These are phyloP conservation scores for Acheta domesticus DNA, from an alignment of 2,888 invertebrate species.

Conservation along the genomic window DNA sequence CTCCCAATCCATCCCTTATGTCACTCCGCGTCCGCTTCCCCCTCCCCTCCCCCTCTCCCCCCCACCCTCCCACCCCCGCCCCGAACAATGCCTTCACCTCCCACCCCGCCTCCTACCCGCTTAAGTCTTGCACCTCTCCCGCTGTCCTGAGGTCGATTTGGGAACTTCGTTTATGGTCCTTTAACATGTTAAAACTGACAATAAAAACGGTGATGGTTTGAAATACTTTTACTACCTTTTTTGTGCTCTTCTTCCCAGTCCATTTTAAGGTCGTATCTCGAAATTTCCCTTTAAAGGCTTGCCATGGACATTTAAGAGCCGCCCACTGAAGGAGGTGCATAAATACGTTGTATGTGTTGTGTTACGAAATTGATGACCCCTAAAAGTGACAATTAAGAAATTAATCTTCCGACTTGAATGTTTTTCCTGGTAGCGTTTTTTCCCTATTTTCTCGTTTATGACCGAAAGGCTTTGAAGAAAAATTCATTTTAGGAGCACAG, in stretches of 20 bases:
- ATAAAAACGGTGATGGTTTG: conserved; percentile 20
- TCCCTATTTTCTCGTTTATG: background rate
- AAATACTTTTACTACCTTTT: background rate
- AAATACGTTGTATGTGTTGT: background rate
- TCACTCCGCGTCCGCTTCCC: no score
- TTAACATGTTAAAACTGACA: conserved; percentile 28
- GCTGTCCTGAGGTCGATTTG: background rate
- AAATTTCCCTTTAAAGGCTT: background rate
- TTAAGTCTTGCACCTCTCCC: background rate
- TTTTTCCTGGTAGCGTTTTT: conserved; percentile 4
- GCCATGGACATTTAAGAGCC: background rate
- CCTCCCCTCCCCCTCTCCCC: no score
- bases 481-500: conserved; percentile 18
- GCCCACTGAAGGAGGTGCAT: background rate
- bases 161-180: conserved; percentile 28
- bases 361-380: conserved; percentile 25
- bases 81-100: no score
- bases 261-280: conserved; percentile 4
- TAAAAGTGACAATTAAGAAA: conserved; percentile 35
- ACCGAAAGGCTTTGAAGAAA: background rate
- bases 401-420: conserved; percentile 27
- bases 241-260: conserved; percentile 1
- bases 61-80: no score
- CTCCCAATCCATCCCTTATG: no score
- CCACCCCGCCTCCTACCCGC: background rate